phyloP scores from a whole-genome alignment of 2,797 vertebrate species.

The Phaenicophaeus curvirostris region DNA sequence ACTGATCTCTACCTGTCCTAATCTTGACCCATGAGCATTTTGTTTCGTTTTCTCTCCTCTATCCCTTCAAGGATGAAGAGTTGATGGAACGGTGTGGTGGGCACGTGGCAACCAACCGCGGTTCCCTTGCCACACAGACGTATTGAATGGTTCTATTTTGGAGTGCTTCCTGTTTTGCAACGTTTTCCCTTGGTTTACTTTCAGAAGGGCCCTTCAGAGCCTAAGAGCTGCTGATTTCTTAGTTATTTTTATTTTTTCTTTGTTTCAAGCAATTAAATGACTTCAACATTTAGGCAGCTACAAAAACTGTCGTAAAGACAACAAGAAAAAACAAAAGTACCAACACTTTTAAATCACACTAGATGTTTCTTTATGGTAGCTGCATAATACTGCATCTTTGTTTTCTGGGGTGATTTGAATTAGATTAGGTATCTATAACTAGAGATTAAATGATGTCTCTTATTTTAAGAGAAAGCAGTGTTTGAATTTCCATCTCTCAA shows the following conservation, averaged over 20 bases:
- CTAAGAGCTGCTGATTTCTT: background rate
- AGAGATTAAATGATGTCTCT: background rate
- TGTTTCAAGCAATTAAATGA: background rate
- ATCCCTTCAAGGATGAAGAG: background rate
- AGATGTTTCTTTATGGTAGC: background rate
- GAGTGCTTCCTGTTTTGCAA: background rate
- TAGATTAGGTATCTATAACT: background rate
- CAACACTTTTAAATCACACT: background rate
- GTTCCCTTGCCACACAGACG: too few species aligned
- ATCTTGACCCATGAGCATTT: background rate
- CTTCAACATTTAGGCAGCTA: background rate
- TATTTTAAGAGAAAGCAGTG: background rate
- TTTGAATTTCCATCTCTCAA: background rate
- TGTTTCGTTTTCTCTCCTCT: background rate
- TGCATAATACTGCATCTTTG: background rate
- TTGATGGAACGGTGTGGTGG: rapidly evolving
- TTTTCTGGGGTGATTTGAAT: background rate
- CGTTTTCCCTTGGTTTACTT: background rate
- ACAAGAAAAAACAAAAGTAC: background rate
- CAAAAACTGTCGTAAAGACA: background rate
- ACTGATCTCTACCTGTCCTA: background rate
- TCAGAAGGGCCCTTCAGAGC: background rate
- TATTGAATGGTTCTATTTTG: background rate
- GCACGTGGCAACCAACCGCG: background rate
- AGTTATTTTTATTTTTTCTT: background rate